Evolutionary conservation across 2,797 vertebrate genomes (phyloP), one percentile per base, ranked within the genome.

Genomic region (Eospalax fontanierii): DNA sequence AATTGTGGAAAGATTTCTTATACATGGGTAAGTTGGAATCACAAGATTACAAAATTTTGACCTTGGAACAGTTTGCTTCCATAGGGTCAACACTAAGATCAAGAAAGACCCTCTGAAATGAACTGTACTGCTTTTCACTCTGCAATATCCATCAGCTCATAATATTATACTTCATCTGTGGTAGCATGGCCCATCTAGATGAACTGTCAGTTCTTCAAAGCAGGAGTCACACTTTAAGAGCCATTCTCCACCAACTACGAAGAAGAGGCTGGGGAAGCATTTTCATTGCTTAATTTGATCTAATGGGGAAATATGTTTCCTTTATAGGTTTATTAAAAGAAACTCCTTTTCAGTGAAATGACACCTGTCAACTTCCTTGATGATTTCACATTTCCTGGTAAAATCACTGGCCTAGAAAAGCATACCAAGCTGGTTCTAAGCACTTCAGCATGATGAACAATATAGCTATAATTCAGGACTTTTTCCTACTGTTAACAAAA

Each of bases 401-500:
- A 97, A 89, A 22, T 96, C 97, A 86, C 40, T 96, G 96, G 70
- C 90, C 94, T 95, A 92, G 96, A 96, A 97, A 97, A 97, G 89
- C 87, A 97, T 75, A 97, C 59, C 35, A 96, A 95, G 96, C 97
- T 98, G 92, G 96, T 97, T 96, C 89, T 97, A 97, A 97, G 94
- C 96, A 97, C 95, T 96, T 86, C 85, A 90, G 96, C 96, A 92
- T 95, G 65, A 84, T 89, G 97, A 98, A 96, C 80, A 97, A 96
- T 97, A 97, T 33, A 97, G 95, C 96, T 97, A 94, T 98, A 98
- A 98, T 98, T 98, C 98, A 97, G 97, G 97, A 97, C 97, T 98
- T 98, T 97, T 97, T 95, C 97, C 97, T 97, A 95, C 92, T 98
- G 97, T 97, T 98, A 98, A 98, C 98, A 98, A 98, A 98, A 98